Evolutionary conservation across 23 tunicate species (phyloP), one percentile per base, ranked within the genome.

Genomic region (Botrylloides violaceus): DNA sequence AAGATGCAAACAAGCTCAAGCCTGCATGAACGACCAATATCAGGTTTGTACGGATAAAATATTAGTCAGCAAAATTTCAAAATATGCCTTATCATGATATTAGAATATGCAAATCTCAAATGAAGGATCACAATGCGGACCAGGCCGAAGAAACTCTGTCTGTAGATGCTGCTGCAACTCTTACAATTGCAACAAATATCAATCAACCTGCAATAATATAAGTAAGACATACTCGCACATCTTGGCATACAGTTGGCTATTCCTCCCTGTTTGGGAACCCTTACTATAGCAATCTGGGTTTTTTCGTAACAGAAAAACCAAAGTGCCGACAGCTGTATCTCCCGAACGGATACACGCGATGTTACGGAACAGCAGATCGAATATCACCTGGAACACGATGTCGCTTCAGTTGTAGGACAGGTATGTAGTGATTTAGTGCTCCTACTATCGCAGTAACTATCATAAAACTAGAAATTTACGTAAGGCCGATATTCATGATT

Each of bases 11-110:
- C 74, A 68, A 26, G 22, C 25, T 2, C 23, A 23, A 43, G 74
- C 74, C 36, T 68, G 74, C 37, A 68, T 55, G n/a, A 68, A 68
- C 58, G 74, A 43, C 1, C 74, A 68, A 43, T 32, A 32, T 35
- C 74, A 68, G 74, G 74, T 68, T 35, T 24, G 53, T 15, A 15
- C 9, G 53, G 15, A 43, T 15, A 43, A 15, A 43, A 43, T 9
- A 9, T 43, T 43, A 7, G 53, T 7, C 53, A 15, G 9, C 53
- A 43, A 43, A 7, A 43, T 43, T 15, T 7, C 53, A 43, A 43
- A n/a, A n/a, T n/a, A n/a, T n/a, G n/a, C 12, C 53, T 43, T 9
- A 43, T 7, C 15, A 7, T 43, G 15, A 7, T 43, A 25, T 12
- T 34, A 63, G 70, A 63, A 63, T 31, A 19, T 21, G 3, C 32